Percentiles rank a stretch among this genome's conserved stretches.
Evolutionary conservation across 2,888 invertebrate genomes (phyloP).

Genomic region (Platycheirus albimanus): DNA sequence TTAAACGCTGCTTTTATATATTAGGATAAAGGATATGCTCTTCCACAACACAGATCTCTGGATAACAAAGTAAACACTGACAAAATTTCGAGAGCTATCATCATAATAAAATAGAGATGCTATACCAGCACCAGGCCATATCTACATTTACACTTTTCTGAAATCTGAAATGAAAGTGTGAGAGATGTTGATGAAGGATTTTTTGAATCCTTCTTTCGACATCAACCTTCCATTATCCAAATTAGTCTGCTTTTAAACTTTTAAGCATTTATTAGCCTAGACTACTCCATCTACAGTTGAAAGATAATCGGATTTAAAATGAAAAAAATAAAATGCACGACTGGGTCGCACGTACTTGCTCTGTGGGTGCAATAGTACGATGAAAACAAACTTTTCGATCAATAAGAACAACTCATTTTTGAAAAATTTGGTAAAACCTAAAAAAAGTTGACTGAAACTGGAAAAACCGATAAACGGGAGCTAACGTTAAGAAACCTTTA

Average conservation of each 20-base stretch:
- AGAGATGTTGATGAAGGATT: conserved; percentile 18
- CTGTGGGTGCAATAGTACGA: no score
- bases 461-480: no score
- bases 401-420: no score
- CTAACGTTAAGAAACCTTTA: no score
- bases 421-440: no score
- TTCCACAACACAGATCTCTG: conserved; percentile 53
- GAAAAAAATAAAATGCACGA: no score
- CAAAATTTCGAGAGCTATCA: conserved; percentile 53
- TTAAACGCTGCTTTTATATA: conserved; percentile 61
- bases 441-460: no score
- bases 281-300: neutral
- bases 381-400: no score
- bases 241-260: conserved; percentile 67
- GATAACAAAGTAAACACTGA: conserved; percentile 68
- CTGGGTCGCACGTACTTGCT: no score
- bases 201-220: conserved; percentile 49
- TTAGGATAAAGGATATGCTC: conserved; percentile 34
- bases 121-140: neutral
- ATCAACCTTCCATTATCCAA: conserved; percentile 68
- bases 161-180: conserved; percentile 24
- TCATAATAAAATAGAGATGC: conserved; percentile 36
- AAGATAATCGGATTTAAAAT: conserved; percentile 46
- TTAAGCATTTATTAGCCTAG: conserved; percentile 34
- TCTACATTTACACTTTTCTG: neutral